Evolutionary conservation across 2,888 invertebrate species (phyloP), one percentile per base, ranked within the genome.

Genomic region (Eupithecia subumbrata): DNA sequence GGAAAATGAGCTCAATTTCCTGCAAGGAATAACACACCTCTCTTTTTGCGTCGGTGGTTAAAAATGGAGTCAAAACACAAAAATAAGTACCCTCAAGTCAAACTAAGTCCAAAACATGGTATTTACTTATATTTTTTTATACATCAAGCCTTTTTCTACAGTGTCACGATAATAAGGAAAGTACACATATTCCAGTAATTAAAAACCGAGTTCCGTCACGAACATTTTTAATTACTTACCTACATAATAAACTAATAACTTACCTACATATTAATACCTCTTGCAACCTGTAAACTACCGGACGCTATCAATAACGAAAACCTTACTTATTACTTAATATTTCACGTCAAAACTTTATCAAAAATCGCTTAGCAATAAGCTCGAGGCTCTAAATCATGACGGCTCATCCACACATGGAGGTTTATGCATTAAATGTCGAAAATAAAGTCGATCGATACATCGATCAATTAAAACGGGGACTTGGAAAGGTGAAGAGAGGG

Each of bases 401-500:
- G 78, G 79, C 82, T 82, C 82, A 83, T 84, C 84, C 79, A 84
- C 82, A 77, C 77, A 75, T 77, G 69, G 63, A 18, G 48, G 30
- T 30, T 74, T 75, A 88, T 87, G 86, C 90, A 90, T 92, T 92
- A 91, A 91, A 90, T 87, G 86, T 88, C 86, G 84, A 88, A 92
- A 93, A 91, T 88, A 90, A 90, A 89, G 25, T 60, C 60, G 66
- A 91, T 86, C 88, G 86, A 84, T 88, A 89, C 90, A 85, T 80
- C 82, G 87, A 91, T 90, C 91, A 93, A 93, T 93, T 93, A 93
- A 93, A 93, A 93, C 89, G 82, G 84, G 87, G 80, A 84, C 85
- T 83, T 78, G 52, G 86, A 81, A 88, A 86, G 64, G 84, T 80
- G 64, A 84, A 67, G 87, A 88, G 88, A 70, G 5, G 82, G 14